These are phyloP conservation scores for Endomychus coccineus DNA, from an alignment of 2,888 invertebrate species.

Conservation along the genomic window DNA sequence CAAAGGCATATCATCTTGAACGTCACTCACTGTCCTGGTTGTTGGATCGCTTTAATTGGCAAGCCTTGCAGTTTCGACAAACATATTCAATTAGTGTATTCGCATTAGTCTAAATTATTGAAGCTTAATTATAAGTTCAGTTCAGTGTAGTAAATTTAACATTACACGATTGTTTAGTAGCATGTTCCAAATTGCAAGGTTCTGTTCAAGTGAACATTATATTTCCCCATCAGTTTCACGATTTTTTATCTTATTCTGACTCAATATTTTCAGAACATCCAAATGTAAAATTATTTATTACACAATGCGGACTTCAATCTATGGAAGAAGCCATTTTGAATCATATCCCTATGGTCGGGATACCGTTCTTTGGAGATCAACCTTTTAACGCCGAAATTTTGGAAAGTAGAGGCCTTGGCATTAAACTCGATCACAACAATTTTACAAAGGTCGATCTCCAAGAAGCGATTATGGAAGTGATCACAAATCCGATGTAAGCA, in stretches of 20 bases:
- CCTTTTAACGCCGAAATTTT: constrained; percentile 24
- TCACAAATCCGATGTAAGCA: constrained; percentile 28
- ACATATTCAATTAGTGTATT: too few species aligned
- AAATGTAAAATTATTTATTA: constrained; percentile 28
- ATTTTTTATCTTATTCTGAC: constrained; percentile 5
- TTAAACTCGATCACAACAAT: constrained; percentile 18
- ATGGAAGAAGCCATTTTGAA: constrained; percentile 27
- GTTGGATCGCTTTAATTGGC: too few species aligned
- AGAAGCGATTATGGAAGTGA: constrained; percentile 27
- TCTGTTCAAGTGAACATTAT: background rate
- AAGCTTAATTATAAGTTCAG: too few species aligned
- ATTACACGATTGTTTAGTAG: background rate
- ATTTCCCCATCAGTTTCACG: too few species aligned
- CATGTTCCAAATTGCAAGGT: background rate
- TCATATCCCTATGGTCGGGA: constrained; percentile 29
- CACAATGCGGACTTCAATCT: constrained; percentile 26
- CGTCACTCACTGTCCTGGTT: too few species aligned
- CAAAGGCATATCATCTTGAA: too few species aligned
- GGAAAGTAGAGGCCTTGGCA: constrained; percentile 23
- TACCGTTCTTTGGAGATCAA: constrained; percentile 31
- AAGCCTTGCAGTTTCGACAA: too few species aligned
- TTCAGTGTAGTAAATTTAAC: too few species aligned
- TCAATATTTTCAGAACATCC: constrained; percentile 29
- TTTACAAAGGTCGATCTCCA: constrained; percentile 26
- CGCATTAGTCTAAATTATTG: too few species aligned